Evolutionary conservation across 2,797 vertebrate genomes (phyloP).

Genomic region (Gambusia yucatana): DNA sequence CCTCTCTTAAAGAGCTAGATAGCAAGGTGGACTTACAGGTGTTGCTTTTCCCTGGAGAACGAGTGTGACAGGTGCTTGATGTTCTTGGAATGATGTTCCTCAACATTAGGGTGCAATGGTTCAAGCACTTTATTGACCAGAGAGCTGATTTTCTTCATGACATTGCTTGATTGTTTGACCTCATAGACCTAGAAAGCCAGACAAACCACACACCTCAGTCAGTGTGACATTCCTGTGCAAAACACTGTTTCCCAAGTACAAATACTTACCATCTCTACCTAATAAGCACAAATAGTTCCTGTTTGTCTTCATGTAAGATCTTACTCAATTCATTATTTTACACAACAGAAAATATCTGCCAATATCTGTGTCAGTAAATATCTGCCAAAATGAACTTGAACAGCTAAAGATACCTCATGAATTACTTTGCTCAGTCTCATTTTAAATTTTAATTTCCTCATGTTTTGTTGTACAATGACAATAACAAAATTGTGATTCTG

Average conservation of each 20-base stretch:
- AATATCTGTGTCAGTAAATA: not conserved
- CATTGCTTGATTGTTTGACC: conserved; percentile 85
- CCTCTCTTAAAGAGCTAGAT: too few species aligned
- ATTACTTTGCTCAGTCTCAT: not conserved
- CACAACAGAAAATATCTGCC: not conserved
- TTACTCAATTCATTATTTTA: not conserved
- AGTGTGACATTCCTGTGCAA: not conserved
- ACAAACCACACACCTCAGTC: not conserved
- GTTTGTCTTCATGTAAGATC: not conserved
- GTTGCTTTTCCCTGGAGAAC: conserved; percentile 95
- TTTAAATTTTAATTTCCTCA: not conserved
- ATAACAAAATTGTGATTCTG: too few species aligned
- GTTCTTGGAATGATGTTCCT: conserved; percentile 85
- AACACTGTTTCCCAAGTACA: not conserved
- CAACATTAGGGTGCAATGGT: conserved; percentile 92
- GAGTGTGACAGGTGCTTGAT: conserved; percentile 93
- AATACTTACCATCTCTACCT: not conserved
- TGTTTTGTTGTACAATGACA: too few species aligned
- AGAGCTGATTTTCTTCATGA: conserved; percentile 89
- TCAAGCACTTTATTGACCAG: conserved; percentile 90
- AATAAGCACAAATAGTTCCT: not conserved
- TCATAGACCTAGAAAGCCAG: conserved; percentile 85
- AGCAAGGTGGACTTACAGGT: conserved; percentile 86
- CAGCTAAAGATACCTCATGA: not conserved
- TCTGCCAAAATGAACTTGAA: not conserved